These are phyloP conservation scores for Myiopsitta monachus DNA, from an alignment of 2,113 vertebrate species.

Conservation along the genomic window DNA sequence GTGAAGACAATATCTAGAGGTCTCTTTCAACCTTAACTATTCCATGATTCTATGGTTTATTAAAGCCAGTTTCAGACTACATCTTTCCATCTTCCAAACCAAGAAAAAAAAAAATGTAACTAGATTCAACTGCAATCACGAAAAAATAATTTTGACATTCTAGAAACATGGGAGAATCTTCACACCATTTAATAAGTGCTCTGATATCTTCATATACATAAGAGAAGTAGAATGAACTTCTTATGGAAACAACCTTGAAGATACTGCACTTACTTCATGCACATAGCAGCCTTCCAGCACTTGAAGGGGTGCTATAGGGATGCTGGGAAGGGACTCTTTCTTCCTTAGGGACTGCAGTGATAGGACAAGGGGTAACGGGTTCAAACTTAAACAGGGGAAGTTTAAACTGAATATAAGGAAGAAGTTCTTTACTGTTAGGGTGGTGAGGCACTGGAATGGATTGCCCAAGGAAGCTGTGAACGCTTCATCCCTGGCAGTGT, in stretches of 20 bases:
- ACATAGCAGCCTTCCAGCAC: not conserved
- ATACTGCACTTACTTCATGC: not conserved
- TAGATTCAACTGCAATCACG: accelerated
- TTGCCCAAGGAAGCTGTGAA: too few relatives aligned
- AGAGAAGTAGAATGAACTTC: not conserved
- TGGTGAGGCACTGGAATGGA: too few relatives aligned
- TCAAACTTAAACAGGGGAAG: not conserved
- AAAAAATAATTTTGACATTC: not conserved
- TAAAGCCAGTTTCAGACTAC: not conserved
- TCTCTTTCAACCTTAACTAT: not conserved
- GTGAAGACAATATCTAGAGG: not conserved
- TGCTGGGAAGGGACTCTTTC: not conserved
- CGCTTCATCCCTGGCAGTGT: too few relatives aligned
- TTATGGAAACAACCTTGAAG: not conserved
- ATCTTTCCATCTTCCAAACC: not conserved
- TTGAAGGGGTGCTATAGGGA: not conserved
- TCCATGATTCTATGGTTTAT: not conserved
- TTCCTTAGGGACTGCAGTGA: not conserved
- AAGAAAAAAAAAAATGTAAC: not conserved
- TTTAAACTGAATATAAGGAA: not conserved
- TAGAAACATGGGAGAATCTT: not conserved
- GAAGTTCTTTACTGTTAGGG: not conserved
- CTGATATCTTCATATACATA: not conserved
- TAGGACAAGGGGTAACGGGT: not conserved
- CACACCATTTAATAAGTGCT: not conserved